Conservation (phyloP, 2,888 invertebrate genomes). For the Agrochola lychnidis region DNA sequence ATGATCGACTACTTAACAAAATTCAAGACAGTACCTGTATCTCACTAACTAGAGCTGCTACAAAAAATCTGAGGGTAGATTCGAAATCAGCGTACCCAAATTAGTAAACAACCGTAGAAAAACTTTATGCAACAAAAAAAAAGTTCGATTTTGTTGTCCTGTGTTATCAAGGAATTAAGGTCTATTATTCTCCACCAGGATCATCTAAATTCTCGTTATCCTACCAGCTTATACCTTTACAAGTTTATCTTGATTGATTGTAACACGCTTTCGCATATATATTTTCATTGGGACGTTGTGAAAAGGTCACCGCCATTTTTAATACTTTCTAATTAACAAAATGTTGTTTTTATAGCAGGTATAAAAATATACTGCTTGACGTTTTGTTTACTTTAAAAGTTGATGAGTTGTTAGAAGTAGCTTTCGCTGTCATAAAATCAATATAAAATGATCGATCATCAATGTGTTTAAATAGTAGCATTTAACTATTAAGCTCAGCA, state of each 20-base stretch:
- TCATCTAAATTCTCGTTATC: slow-evolving; percentile 45
- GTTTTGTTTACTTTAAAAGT: slow-evolving; percentile 36
- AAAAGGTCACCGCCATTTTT: slow-evolving; percentile 51
- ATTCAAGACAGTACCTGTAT: too few species aligned
- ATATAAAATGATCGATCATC: not conserved
- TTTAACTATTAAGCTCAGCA: not conserved
- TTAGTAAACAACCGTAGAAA: too few species aligned
- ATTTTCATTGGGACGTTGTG: slow-evolving; percentile 45
- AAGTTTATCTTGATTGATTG: slow-evolving; percentile 55
- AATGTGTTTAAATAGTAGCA: not conserved
- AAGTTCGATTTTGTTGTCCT: too few species aligned
- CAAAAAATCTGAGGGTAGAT: too few species aligned
- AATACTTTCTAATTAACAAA: slow-evolving; percentile 62
- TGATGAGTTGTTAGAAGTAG: not conserved
- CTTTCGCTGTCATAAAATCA: slow-evolving; percentile 28
- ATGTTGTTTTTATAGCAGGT: slow-evolving; percentile 28
- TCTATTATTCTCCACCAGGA: slow-evolving; percentile 37
- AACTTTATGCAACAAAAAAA: too few species aligned
- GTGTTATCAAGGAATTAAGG: slow-evolving; percentile 35
- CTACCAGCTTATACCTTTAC: slow-evolving; percentile 23
- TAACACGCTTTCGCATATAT: slow-evolving; percentile 56
- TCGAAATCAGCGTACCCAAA: too few species aligned
- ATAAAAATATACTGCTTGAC: slow-evolving; percentile 21
- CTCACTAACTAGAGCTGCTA: too few species aligned
- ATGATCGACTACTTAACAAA: too few species aligned